A percentile compares a stretch with the other conserved stretches of the same genome.
Conservation (phyloP, 1,140 invertebrate species). For the Lysiphlebus fabarum region DNA sequence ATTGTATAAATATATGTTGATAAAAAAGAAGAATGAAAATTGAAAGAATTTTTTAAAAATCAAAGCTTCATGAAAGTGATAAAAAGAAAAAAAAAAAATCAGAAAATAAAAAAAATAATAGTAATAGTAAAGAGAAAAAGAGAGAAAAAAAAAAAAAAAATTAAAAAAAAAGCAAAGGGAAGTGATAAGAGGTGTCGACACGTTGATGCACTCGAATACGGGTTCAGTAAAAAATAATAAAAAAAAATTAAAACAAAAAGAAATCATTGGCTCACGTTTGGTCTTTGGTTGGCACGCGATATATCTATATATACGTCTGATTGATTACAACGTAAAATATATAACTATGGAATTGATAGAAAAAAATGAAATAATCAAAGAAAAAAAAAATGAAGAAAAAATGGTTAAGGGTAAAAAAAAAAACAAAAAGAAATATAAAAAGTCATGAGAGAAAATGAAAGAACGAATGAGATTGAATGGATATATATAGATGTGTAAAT, state of each 20-base stretch:
- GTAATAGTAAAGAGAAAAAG: too few species aligned
- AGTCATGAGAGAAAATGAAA: constrained; percentile 4
- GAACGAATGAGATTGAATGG: constrained; percentile 2
- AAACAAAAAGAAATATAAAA: not conserved
- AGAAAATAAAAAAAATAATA: too few species aligned
- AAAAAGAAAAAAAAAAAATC: too few species aligned
- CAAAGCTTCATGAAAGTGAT: too few species aligned
- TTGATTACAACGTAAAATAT: constrained; percentile 21
- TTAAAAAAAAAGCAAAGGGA: not conserved
- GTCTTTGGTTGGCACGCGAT: constrained; percentile 12
- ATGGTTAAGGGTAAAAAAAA: not conserved
- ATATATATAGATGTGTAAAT: not conserved
- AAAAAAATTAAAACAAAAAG: too few species aligned
- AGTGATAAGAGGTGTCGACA: constrained; percentile 3
- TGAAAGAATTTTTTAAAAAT: too few species aligned
- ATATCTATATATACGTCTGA: constrained; percentile 20
- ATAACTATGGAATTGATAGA: not conserved
- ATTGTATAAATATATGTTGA: too few species aligned
- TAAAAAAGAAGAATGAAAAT: too few species aligned
- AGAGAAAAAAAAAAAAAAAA: not conserved
- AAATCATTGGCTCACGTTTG: constrained; percentile 12
- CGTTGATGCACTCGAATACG: not conserved
- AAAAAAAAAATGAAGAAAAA: constrained; percentile 5
- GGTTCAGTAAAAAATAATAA: too few species aligned
- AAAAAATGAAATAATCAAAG: constrained; percentile 20